Percentiles rank a stretch among this genome's conserved stretches.
These are phyloP conservation scores for Rana temporaria DNA, from an alignment of 2,113 vertebrate species.

Conservation along the genomic window DNA sequence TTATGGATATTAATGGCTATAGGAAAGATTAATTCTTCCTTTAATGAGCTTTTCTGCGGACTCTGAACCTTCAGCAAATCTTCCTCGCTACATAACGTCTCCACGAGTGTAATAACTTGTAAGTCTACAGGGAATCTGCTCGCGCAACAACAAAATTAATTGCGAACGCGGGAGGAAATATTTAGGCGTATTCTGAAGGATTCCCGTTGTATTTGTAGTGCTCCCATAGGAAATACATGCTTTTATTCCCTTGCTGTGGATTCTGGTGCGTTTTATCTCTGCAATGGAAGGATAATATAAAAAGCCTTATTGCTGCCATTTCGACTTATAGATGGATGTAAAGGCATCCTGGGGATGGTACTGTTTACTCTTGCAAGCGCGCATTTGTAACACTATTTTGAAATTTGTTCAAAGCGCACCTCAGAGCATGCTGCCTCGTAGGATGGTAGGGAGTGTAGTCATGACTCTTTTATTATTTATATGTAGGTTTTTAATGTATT, in stretches of 20 bases:
- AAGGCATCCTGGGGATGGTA: background rate
- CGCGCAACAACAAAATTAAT: conserved; percentile 37
- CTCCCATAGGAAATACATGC: background rate
- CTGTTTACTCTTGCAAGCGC: too few relatives aligned
- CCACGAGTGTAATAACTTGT: conserved; percentile 6
- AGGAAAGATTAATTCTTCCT: conserved; percentile 31
- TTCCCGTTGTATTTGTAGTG: background rate
- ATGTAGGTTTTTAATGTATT: too few relatives aligned
- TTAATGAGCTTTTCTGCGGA: conserved; percentile 47
- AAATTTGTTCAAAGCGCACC: too few relatives aligned
- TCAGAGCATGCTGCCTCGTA: too few relatives aligned
- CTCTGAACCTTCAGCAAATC: conserved; percentile 38
- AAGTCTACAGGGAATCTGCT: conserved; percentile 21
- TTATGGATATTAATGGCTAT: conserved; percentile 40
- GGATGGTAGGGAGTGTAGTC: too few relatives aligned
- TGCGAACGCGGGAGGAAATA: conserved; percentile 16
- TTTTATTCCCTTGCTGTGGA: background rate
- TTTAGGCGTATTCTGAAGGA: conserved; percentile 25
- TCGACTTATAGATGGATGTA: background rate
- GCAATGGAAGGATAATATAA: background rate
- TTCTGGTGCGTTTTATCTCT: conserved; percentile 6
- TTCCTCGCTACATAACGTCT: conserved; percentile 22
- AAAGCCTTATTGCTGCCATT: background rate
- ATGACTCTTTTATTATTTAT: too few relatives aligned
- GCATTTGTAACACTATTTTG: too few relatives aligned